Evolutionary conservation across 2,797 vertebrate species (phyloP).

Genomic region (Sebastes vulpes): DNA sequence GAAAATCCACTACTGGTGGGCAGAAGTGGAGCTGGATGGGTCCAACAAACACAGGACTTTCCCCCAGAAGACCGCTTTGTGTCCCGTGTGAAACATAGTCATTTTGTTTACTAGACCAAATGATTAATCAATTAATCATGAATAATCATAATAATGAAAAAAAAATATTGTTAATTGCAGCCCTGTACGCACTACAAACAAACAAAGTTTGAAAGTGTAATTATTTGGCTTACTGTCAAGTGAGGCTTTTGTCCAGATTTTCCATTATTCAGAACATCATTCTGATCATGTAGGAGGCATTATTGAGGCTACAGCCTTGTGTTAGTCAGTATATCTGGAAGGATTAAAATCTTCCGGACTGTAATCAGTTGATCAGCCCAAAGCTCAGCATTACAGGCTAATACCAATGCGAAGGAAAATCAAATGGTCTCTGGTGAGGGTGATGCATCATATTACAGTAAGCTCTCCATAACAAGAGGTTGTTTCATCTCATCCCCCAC

Average conservation of each 20-base stretch:
- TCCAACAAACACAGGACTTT: too few relatives aligned
- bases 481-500: slow-evolving; percentile 51
- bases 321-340: slow-evolving; percentile 42
- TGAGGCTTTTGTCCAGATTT: slow-evolving; percentile 13
- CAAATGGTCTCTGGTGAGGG: slow-evolving; percentile 50
- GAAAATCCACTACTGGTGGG: too few relatives aligned
- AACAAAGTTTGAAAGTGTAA: background rate
- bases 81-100: too few relatives aligned
- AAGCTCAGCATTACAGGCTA: slow-evolving; percentile 45
- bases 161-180: background rate
- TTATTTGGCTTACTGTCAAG: slow-evolving; percentile 18
- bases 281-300: slow-evolving; percentile 44
- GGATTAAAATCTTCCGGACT: slow-evolving; percentile 63
- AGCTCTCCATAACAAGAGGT: slow-evolving; percentile 48
- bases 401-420: slow-evolving; percentile 56
- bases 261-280: slow-evolving; percentile 39
- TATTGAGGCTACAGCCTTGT: slow-evolving; percentile 37
- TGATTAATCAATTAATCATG: background rate
- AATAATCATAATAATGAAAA: background rate
- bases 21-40: fast-evolving
- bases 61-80: too few relatives aligned
- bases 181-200: background rate
- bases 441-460: slow-evolving; percentile 47
- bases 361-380: slow-evolving; percentile 62
- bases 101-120: background rate